A percentile compares a stretch with the other conserved stretches of the same genome.
These are phyloP conservation scores for Resseliella maxima DNA, from an alignment of 2,888 invertebrate genomes.

Conservation along the genomic window DNA sequence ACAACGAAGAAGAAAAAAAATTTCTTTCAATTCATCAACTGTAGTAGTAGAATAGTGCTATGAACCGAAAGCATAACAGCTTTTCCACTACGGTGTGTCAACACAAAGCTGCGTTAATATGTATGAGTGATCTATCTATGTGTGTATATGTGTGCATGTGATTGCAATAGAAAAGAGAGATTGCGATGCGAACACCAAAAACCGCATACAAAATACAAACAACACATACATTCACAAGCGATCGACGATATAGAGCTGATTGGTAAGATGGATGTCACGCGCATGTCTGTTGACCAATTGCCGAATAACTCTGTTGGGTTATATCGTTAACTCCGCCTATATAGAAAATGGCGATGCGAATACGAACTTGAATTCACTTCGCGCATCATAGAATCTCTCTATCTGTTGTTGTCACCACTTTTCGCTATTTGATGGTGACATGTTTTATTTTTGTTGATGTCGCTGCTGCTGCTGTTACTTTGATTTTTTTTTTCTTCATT, in stretches of 20 bases:
- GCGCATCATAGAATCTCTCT: conserved; percentile 6
- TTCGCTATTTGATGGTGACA: conserved; percentile 28
- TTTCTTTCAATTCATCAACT: conserved; percentile 9
- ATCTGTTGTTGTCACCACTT: conserved; percentile 51
- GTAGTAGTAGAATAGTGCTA: conserved; percentile 38
- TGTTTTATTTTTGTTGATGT: background rate
- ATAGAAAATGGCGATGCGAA: conserved; percentile 46
- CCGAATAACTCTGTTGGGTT: background rate
- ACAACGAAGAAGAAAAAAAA: background rate
- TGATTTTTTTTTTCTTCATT: too few relatives aligned
- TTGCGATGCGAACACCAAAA: background rate
- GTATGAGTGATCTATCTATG: background rate
- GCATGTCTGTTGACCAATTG: conserved; percentile 54
- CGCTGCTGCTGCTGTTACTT: background rate
- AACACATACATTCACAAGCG: background rate
- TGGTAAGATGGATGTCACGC: conserved; percentile 45
- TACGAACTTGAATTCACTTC: background rate
- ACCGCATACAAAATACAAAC: background rate
- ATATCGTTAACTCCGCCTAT: background rate
- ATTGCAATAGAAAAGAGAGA: background rate
- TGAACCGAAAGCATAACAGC: conserved; percentile 27
- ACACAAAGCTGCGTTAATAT: background rate
- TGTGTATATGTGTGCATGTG: background rate
- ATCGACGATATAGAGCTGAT: conserved; percentile 26
- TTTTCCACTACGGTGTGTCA: conserved; percentile 6